Percentiles rank a stretch among this genome's conserved stretches.
These are phyloP conservation scores for Odontocerum albicorne DNA, from an alignment of 2,888 invertebrate species.

Conservation along the genomic window DNA sequence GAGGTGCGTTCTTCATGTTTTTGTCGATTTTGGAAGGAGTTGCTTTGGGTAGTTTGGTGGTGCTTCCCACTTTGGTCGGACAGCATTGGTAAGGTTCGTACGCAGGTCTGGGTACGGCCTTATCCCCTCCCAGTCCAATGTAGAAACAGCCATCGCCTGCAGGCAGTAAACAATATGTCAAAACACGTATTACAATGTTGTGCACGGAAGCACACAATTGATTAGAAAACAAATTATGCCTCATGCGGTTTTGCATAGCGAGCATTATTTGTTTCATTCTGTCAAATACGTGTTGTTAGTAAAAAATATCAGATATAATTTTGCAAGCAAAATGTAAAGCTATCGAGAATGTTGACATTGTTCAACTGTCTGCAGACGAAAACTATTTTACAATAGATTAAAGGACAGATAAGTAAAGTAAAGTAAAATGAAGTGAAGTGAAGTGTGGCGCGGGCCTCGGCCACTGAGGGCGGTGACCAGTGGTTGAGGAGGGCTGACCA, in stretches of 20 bases:
- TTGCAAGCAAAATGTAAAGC: constrained; percentile 47
- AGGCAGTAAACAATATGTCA: constrained; percentile 74
- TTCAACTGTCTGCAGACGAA: constrained; percentile 67
- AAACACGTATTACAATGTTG: constrained; percentile 34
- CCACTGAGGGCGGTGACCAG: no score
- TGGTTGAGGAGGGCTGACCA: constrained; percentile 28
- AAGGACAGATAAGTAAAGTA: constrained; percentile 5
- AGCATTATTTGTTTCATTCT: constrained; percentile 33
- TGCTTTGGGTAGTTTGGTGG: constrained; percentile 79
- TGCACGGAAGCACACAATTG: constrained; percentile 23
- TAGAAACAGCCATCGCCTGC: constrained; percentile 97
- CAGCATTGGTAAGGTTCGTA: constrained; percentile 93
- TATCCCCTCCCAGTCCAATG: constrained; percentile 91
- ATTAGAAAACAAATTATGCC: constrained; percentile 32
- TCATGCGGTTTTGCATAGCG: constrained; percentile 43
- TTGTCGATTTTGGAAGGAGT: constrained; percentile 58
- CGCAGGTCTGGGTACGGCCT: constrained; percentile 72
- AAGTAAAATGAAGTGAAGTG: neutral
- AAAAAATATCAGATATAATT: constrained; percentile 48
- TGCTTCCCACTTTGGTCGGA: constrained; percentile 79
- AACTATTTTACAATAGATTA: constrained; percentile 46
- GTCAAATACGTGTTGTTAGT: constrained; percentile 49
- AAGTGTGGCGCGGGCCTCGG: neutral
- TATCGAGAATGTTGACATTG: constrained; percentile 33
- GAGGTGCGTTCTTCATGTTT: constrained; percentile 47